These are phyloP conservation scores for Danaus chrysippus DNA, from an alignment of 2,888 invertebrate species.

Conservation along the genomic window DNA sequence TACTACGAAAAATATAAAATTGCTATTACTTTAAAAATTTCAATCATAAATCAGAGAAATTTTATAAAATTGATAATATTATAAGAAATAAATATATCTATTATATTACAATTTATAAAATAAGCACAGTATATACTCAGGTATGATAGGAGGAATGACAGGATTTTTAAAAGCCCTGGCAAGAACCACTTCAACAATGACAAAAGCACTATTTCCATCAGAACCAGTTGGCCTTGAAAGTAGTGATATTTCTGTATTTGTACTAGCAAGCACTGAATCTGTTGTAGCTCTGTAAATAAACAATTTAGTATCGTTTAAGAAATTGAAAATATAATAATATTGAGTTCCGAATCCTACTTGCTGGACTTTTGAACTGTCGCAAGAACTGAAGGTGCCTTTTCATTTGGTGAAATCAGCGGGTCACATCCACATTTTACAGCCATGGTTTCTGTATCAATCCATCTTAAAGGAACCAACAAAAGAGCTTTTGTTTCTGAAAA, in stretches of 20 bases:
- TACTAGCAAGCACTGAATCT: slow-evolving; percentile 35
- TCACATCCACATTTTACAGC: slow-evolving; percentile 50
- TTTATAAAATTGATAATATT: too few species aligned
- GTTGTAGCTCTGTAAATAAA: slow-evolving; percentile 36
- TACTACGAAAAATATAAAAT: too few species aligned
- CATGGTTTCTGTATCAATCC: slow-evolving; percentile 50
- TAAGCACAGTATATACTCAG: slow-evolving; percentile 40
- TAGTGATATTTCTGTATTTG: slow-evolving; percentile 35
- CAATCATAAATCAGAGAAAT: too few species aligned
- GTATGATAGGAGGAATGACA: slow-evolving; percentile 46
- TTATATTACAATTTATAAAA: background rate
- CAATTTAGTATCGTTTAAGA: background rate
- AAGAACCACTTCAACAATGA: slow-evolving; percentile 56
- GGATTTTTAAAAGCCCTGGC: slow-evolving; percentile 47
- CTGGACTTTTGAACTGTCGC: slow-evolving; percentile 38
- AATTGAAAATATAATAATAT: background rate
- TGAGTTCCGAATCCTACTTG: slow-evolving; percentile 34
- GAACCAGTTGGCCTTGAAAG: slow-evolving; percentile 44
- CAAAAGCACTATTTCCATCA: slow-evolving; percentile 54
- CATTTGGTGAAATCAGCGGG: slow-evolving; percentile 43
- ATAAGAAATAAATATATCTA: too few species aligned
- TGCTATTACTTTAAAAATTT: too few species aligned
- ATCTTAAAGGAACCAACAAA: slow-evolving; percentile 58
- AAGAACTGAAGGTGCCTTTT: slow-evolving; percentile 37
- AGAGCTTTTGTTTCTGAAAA: slow-evolving; percentile 46